Evolutionary conservation across 1,140 invertebrate species (phyloP).

Genomic region (Rhagoletis zephyria): DNA sequence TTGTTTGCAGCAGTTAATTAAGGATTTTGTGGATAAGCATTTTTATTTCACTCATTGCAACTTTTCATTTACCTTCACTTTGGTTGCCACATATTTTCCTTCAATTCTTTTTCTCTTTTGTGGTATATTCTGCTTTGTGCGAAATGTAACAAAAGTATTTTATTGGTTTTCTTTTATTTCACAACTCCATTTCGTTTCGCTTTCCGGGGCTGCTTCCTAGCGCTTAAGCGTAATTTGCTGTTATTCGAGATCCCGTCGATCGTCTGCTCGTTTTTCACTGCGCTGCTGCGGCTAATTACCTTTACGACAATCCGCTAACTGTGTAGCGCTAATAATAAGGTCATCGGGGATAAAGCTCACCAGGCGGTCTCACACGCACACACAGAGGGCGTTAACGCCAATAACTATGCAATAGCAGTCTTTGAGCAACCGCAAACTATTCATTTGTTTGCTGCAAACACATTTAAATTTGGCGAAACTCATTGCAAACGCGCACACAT

Average conservation of each 20-base stretch:
- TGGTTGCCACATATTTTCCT: neutral
- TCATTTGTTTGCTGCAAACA: neutral
- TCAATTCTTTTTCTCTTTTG: neutral
- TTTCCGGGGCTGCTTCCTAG: neutral
- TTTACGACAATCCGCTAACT: conserved; percentile 3
- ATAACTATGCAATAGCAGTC: conserved; percentile 33
- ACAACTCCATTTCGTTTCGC: neutral
- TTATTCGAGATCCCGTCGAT: neutral
- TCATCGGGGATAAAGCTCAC: conserved; percentile 18
- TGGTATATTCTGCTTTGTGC: neutral
- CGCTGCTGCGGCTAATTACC: conserved; percentile 23
- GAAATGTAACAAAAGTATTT: neutral
- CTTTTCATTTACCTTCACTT: neutral
- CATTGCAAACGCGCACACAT: neutral
- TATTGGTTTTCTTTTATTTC: neutral
- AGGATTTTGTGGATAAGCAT: conserved; percentile 23
- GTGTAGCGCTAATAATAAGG: conserved; percentile 25
- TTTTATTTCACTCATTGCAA: conserved; percentile 20
- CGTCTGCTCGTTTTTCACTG: neutral
- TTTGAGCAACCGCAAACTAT: conserved; percentile 12
- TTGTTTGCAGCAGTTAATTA: conserved; percentile 47
- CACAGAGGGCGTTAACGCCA: conserved; percentile 22
- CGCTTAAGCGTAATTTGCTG: conserved; percentile 46
- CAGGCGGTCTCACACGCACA: neutral
- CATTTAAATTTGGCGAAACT: neutral